Evolutionary conservation across 2,888 invertebrate species (phyloP).

Genomic region (Hyalella azteca): DNA sequence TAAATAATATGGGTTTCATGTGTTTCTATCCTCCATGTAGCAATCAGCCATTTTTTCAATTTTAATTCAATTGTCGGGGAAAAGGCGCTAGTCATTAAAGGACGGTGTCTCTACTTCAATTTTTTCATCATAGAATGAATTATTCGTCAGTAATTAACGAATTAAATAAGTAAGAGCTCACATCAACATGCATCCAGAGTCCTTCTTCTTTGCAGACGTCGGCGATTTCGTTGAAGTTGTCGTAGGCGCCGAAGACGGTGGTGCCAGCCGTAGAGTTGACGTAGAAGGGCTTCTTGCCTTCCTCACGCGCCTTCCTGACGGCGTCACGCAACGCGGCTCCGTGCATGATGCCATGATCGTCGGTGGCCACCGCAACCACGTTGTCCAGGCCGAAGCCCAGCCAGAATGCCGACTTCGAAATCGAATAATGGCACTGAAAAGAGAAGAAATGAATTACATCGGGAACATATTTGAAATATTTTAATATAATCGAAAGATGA

Average conservation of each 20-base stretch:
- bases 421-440: constrained; percentile 89
- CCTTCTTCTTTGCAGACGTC: constrained; percentile 94
- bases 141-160: too few species aligned
- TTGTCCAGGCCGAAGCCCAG: constrained; percentile 92
- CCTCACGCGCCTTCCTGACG: constrained; percentile 68
- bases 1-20: too few species aligned
- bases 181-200: constrained; percentile 95
- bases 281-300: constrained; percentile 85
- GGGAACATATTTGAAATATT: too few species aligned
- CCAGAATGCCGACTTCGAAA: constrained; percentile 91
- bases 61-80: too few species aligned
- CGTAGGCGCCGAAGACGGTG: constrained; percentile 83
- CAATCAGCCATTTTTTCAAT: too few species aligned
- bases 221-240: constrained; percentile 78
- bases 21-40: too few species aligned
- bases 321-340: constrained; percentile 86
- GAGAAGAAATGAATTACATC: not conserved
- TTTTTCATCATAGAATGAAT: too few species aligned
- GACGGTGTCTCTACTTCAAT: too few species aligned
- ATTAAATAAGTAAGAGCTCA: too few species aligned
- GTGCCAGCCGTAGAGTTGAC: constrained; percentile 81
- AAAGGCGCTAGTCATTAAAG: too few species aligned
- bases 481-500: too few species aligned
- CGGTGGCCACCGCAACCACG: constrained; percentile 89
- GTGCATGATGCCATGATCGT: constrained; percentile 85